These are phyloP conservation scores for Malurus leucopterus DNA, from an alignment of 2,797 vertebrate species.

Conservation along the genomic window DNA sequence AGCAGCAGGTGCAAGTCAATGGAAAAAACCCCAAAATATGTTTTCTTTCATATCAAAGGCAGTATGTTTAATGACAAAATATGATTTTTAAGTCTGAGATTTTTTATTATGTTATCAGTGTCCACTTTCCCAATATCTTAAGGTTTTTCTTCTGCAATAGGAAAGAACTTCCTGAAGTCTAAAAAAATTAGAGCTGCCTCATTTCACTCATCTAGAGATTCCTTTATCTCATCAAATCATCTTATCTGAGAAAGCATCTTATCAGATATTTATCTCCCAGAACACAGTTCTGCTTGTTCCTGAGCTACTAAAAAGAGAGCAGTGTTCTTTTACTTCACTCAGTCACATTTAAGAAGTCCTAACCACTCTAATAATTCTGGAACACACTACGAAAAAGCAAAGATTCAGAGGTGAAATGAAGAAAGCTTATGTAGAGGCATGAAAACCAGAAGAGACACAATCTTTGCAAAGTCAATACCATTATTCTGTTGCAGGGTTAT, in stretches of 20 bases:
- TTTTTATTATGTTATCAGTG: background rate
- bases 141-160: background rate
- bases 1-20: background rate
- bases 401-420: background rate
- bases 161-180: background rate
- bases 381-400: background rate
- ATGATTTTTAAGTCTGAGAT: background rate
- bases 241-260: background rate
- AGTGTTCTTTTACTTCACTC: background rate
- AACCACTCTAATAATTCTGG: background rate
- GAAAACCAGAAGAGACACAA: background rate
- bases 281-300: background rate
- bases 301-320: background rate
- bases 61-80: background rate
- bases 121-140: background rate
- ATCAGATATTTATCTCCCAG: background rate
- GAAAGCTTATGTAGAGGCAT: background rate
- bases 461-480: background rate
- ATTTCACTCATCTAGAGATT: background rate
- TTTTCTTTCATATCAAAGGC: background rate
- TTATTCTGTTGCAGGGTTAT: background rate
- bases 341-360: background rate
- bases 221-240: background rate
- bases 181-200: background rate
- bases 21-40: background rate